Base-by-base conservation (phyloP, 2,797 vertebrate genomes). In the Halcyon leucocephala region DNA sequence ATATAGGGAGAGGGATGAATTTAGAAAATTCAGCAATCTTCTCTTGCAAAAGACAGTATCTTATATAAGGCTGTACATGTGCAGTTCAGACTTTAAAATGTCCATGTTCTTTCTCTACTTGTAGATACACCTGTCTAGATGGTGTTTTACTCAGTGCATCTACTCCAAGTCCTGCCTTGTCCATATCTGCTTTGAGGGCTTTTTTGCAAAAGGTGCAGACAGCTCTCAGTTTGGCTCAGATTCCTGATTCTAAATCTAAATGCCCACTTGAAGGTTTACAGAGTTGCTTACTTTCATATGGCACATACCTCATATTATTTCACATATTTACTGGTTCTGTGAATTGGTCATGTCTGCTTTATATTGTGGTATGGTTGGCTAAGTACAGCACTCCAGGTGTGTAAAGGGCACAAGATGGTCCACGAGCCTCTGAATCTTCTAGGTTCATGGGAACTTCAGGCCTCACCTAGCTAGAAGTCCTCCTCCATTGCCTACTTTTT, bases 31-130 rank as follows among this genome's bases (percentile, higher is more conserved):
- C 46, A 77, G 12, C 37, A 74, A 24, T 42, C 17, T 87, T 71
- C 22, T 31, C 60, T 88, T 88, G 16, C 12, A 55, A 54, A 86
- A 79, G 10, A 35, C 73, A 62, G 19, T 42, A 10, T 16, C 24
- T 49, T 21, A 51, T 52, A 1, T 31, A 42, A 64, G 2, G 5
- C 29, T 72, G 39, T 25, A 73, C 26, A 9, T 0, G 6, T 33
- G 33, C n/a, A 76, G 29, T 29, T 85, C 48, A 81, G 85, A 35
- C n/a, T 72, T 79, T 25, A 83, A 82, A 67, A 84, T 19, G 71
- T 3, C 4, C 1, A 0, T 0, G 0, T 46, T 82, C 37, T 62
- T 90, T 64, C 58, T 62, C 29, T 15, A 12, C 31, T 67, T 78
- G 44, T 39, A 76, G 55, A 55, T 8, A 52, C 9, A 54, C 10